Evolutionary conservation across 2,113 vertebrate genomes (phyloP).

Genomic region (Leucoraja erinaceus): DNA sequence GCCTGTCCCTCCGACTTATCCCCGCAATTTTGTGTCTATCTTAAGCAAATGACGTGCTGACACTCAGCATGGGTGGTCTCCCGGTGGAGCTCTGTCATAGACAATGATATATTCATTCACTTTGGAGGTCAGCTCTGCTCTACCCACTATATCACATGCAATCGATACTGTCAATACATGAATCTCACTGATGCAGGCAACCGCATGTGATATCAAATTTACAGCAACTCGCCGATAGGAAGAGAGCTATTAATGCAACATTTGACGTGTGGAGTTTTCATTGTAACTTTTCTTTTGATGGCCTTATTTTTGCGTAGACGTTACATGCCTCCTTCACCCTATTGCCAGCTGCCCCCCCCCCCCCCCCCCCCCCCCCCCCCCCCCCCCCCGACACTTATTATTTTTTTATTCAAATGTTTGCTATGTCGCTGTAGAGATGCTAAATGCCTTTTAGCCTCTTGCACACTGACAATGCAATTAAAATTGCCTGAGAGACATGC

Average conservation of each 20-base stretch:
- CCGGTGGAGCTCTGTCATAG: conserved; percentile 46
- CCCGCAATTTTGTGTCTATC: too few relatives aligned
- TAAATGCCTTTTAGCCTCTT: too few relatives aligned
- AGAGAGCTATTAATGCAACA: background rate
- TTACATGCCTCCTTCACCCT: background rate
- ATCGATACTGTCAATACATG: conserved; percentile 67
- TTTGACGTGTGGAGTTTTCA: background rate
- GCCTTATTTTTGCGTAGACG: too few relatives aligned
- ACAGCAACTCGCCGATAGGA: conserved; percentile 40
- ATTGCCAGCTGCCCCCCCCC: background rate
- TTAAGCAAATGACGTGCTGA: conserved; percentile 29
- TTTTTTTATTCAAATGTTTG: too few relatives aligned
- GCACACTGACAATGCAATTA: too few relatives aligned
- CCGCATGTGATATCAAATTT: conserved; percentile 50
- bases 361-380: too few relatives aligned
- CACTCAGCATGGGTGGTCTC: conserved; percentile 47
- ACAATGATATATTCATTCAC: conserved; percentile 66
- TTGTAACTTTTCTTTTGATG: background rate
- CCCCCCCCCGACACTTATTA: too few relatives aligned
- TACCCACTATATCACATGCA: conserved; percentile 65
- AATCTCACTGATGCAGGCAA: conserved; percentile 56
- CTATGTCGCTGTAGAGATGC: too few relatives aligned
- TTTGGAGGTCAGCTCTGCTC: conserved; percentile 61
- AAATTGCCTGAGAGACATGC: too few relatives aligned
- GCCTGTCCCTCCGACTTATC: too few relatives aligned